These are phyloP conservation scores for Hyphantria cunea DNA, from an alignment of 1,140 invertebrate species.

Conservation along the genomic window DNA sequence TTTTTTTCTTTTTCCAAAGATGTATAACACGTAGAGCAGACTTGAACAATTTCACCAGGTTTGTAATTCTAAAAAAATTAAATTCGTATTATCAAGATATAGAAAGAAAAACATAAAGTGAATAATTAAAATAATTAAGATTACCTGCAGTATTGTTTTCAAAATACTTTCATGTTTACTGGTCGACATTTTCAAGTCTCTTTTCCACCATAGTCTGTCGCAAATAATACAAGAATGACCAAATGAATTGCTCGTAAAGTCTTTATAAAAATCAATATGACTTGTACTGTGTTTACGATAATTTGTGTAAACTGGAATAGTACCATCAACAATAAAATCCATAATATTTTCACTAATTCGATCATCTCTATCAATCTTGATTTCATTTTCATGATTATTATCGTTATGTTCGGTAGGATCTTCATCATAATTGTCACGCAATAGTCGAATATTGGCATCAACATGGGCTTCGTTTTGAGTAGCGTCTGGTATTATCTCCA, in stretches of 20 bases:
- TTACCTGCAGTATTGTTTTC: slow-evolving; percentile 29
- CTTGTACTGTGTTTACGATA: slow-evolving; percentile 1
- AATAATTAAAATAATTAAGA: slow-evolving; percentile 11
- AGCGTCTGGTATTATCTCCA: no score
- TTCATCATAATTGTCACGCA: no score
- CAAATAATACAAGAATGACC: slow-evolving; percentile 35
- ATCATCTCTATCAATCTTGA: no score
- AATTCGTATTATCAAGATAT: slow-evolving; percentile 26
- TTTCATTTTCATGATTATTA: no score
- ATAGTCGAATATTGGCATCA: no score
- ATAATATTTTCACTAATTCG: no score
- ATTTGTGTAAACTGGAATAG: no score
- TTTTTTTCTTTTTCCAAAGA: slow-evolving; percentile 34
- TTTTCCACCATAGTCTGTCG: slow-evolving; percentile 36
- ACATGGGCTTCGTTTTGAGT: no score
- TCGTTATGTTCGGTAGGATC: no score
- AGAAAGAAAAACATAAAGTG: slow-evolving; percentile 20
- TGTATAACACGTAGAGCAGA: slow-evolving; percentile 32
- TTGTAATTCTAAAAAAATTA: slow-evolving; percentile 18
- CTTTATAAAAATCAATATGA: slow-evolving; percentile 33
- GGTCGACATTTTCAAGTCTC: slow-evolving; percentile 32
- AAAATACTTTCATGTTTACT: slow-evolving; percentile 29
- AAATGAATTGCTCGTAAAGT: slow-evolving; percentile 32
- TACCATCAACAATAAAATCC: no score
- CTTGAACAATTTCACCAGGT: slow-evolving; percentile 29